Evolutionary conservation across 1,140 invertebrate species (phyloP).

Genomic region (Homalodisca vitripennis): DNA sequence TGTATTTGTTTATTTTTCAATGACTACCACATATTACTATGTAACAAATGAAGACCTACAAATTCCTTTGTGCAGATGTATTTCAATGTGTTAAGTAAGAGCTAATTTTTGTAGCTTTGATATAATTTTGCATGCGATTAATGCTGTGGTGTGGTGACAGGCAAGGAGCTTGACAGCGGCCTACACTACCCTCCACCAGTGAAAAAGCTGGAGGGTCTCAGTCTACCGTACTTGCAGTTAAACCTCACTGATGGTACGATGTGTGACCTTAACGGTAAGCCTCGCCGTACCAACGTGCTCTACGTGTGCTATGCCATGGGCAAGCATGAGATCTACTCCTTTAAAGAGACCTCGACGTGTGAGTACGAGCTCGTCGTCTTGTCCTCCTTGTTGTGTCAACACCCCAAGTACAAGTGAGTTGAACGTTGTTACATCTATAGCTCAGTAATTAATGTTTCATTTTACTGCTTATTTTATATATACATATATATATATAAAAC

Average conservation of each 20-base stretch:
- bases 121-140: too few relatives aligned
- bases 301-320: slow-evolving; percentile 84
- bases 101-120: too few relatives aligned
- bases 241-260: slow-evolving; percentile 73
- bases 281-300: slow-evolving; percentile 73
- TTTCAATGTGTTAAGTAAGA: too few relatives aligned
- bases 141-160: too few relatives aligned
- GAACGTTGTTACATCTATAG: neutral
- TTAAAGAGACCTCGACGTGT: slow-evolving; percentile 92
- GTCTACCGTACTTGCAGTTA: slow-evolving; percentile 80
- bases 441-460: too few relatives aligned
- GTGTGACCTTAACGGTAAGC: slow-evolving; percentile 86
- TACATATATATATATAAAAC: too few relatives aligned
- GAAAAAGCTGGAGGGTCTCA: slow-evolving; percentile 78
- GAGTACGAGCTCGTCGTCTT: slow-evolving; percentile 91
- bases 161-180: slow-evolving; percentile 37
- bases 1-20: too few relatives aligned
- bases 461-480: too few relatives aligned
- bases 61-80: too few relatives aligned
- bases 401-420: slow-evolving; percentile 79
- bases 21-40: too few relatives aligned
- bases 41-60: too few relatives aligned
- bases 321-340: slow-evolving; percentile 89
- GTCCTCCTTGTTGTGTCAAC: slow-evolving; percentile 79
- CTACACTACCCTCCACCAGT: slow-evolving; percentile 30